phyloP scores from a whole-genome alignment of 2,888 invertebrate genomes.

The Anaspis maculata region DNA sequence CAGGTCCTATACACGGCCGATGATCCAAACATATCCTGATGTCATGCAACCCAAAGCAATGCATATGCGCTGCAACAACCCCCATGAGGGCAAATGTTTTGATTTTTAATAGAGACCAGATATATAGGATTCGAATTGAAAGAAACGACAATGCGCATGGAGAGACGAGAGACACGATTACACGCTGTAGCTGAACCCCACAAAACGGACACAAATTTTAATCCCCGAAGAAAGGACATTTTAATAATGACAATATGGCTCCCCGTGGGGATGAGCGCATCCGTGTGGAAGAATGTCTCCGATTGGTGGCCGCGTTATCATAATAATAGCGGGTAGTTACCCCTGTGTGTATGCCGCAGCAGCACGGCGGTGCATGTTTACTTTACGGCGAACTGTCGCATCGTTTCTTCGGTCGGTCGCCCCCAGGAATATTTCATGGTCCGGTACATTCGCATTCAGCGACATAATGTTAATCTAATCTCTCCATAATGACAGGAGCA shows the following conservation, averaged over 20 bases:
- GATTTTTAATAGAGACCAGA: constrained; percentile 30
- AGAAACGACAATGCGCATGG: too few species aligned
- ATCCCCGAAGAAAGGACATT: constrained; percentile 23
- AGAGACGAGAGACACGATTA: constrained; percentile 26
- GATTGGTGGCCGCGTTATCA: constrained; percentile 38
- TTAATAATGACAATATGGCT: constrained; percentile 26
- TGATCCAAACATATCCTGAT: too few species aligned
- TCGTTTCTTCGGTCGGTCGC: constrained; percentile 26
- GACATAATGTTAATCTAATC: constrained; percentile 32
- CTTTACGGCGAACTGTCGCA: too few species aligned
- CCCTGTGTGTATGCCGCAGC: too few species aligned
- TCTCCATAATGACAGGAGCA: constrained; percentile 31
- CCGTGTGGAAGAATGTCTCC: constrained; percentile 38
- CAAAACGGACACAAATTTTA: constrained; percentile 25
- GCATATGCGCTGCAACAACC: too few species aligned
- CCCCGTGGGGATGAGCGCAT: constrained; percentile 28
- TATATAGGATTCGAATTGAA: constrained; percentile 20
- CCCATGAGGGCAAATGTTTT: constrained; percentile 28
- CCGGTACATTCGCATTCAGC: constrained; percentile 27
- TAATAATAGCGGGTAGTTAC: constrained; percentile 33
- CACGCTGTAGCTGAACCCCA: constrained; percentile 17
- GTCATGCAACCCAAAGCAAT: too few species aligned
- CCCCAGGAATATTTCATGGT: constrained; percentile 34
- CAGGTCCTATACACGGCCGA: constrained; percentile 10
- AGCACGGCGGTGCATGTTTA: too few species aligned